A percentile compares a stretch with the other conserved stretches of the same genome.
Evolutionary conservation across 2,888 invertebrate genomes (phyloP).

Genomic region (Sarcophaga subvicina): DNA sequence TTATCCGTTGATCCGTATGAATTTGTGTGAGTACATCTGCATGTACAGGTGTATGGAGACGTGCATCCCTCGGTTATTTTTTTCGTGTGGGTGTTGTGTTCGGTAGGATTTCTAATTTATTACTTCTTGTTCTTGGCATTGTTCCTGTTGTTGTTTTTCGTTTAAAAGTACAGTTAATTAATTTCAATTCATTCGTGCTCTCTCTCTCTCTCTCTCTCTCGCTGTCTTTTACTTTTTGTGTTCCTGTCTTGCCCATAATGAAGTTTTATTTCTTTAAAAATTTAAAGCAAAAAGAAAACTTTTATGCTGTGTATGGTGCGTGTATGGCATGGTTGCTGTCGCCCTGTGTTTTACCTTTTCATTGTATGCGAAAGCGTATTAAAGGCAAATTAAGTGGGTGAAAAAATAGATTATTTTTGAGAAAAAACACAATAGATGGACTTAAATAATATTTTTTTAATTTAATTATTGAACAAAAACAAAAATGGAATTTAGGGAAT

Average conservation of each 20-base stretch:
- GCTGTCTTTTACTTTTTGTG: constrained; percentile 25
- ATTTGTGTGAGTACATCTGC: not conserved
- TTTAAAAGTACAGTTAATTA: constrained; percentile 60
- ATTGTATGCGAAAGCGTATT: not conserved
- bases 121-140: not conserved
- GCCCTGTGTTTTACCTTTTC: not conserved
- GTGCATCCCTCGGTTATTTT: not conserved
- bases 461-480: no score
- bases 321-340: not conserved
- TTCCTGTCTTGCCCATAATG: constrained; percentile 23
- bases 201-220: constrained; percentile 22
- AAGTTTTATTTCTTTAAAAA: constrained; percentile 49
- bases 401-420: not conserved
- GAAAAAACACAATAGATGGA: no score
- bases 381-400: not conserved
- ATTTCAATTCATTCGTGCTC: constrained; percentile 53
- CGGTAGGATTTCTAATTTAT: not conserved
- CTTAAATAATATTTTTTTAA: no score
- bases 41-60: not conserved
- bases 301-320: not conserved
- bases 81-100: not conserved
- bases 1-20: not conserved
- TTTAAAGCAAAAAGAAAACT: not conserved
- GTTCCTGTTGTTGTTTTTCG: not conserved
- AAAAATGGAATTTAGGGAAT: no score